Base-by-base conservation (phyloP, 2,113 vertebrate genomes). In the Serilophus lunatus region DNA sequence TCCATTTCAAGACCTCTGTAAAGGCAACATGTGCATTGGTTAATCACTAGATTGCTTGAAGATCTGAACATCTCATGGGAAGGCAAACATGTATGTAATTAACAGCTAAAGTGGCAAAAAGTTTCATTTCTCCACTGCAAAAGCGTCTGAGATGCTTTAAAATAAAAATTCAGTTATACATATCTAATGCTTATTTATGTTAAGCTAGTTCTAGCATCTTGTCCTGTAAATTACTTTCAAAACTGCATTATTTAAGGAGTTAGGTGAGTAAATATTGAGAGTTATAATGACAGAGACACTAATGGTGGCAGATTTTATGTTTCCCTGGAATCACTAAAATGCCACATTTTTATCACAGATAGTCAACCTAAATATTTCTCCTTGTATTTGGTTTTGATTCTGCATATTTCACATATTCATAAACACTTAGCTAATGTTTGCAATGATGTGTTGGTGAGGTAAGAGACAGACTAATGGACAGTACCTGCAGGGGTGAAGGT, bases 401-500 rank as follows among this genome's bases (percentile, higher is more conserved):
- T 93, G 64, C 60, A 26, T 83, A 79, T 83, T 68, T 88, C 79
- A 75, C 35, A 74, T 17, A 8, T 47, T 86, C 64, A 83, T 63
- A 82, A 88, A 87, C 65, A 86, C 56, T 87, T 93, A 35, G 45
- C 57, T 88, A 61, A 88, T 61, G 90, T 49, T 92, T 86, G 92
- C 61, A 90, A 78, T 82, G 90, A 54, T 14, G 63, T 66, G 79
- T 38, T 79, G 92, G 42, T 96, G 96, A 96, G 88, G 74, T 93
- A 98, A 97, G 82, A 98, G 97, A 98, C 97, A 87, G 98, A 98
- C 97, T 98, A 98, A 98, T 98, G 98, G 98, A 98, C 98, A 98
- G 97, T 98, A 98, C 98, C 98, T 98, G 98, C 98, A 98, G 98
- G 98, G 97, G 98, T 99, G 98, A 99, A 99, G 98, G 98, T 98